Percentiles rank a stretch among this genome's conserved stretches.
These are phyloP conservation scores for Mesembrinibis cayennensis DNA, from an alignment of 2,113 vertebrate genomes.

Conservation along the genomic window DNA sequence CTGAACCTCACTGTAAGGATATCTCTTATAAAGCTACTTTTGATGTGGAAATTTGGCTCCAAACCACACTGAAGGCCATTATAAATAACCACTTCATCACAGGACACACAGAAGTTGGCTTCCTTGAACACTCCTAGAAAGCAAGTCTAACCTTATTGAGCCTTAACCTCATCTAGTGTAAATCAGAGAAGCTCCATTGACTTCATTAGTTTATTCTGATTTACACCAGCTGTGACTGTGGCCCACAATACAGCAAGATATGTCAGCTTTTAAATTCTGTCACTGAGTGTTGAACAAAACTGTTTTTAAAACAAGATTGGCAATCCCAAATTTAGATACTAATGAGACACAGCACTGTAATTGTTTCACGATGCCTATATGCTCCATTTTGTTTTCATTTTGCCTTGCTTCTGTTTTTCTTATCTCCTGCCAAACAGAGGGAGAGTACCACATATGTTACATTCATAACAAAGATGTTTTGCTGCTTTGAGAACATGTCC, in stretches of 20 bases:
- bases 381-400: constrained; percentile 62
- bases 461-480: constrained; percentile 43
- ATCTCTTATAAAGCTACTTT: constrained; percentile 71
- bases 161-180: constrained; percentile 49
- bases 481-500: not conserved
- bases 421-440: constrained; percentile 66
- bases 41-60: constrained; percentile 73
- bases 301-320: constrained; percentile 52
- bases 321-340: constrained; percentile 51
- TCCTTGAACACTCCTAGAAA: constrained; percentile 67
- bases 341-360: constrained; percentile 51
- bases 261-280: constrained; percentile 50
- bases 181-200: constrained; percentile 48
- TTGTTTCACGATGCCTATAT: constrained; percentile 44
- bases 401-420: constrained; percentile 67
- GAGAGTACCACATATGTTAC: constrained; percentile 46
- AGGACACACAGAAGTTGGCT: constrained; percentile 68
- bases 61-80: constrained; percentile 70
- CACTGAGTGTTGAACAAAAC: constrained; percentile 44
- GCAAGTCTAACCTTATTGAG: constrained; percentile 54
- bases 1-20: constrained; percentile 71
- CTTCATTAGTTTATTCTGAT: constrained; percentile 44
- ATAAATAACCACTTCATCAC: constrained; percentile 73
- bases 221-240: constrained; percentile 46
- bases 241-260: constrained; percentile 20